These are phyloP conservation scores for Pyrocephalus nanus DNA, from an alignment of 2,797 vertebrate genomes.

Conservation along the genomic window DNA sequence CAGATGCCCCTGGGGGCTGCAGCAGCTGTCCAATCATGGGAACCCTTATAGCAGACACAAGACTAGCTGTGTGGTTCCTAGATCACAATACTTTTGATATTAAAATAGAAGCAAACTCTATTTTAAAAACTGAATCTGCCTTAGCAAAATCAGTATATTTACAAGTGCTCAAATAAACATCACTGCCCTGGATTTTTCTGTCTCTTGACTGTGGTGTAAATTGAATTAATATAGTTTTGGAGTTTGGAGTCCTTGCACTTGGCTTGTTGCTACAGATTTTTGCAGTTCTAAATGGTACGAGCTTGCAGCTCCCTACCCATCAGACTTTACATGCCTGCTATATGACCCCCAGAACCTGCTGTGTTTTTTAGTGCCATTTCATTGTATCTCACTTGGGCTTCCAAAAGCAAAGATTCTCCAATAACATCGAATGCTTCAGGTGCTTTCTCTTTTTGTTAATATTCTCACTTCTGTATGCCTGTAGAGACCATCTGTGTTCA, in stretches of 20 bases:
- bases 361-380: not conserved
- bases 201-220: not conserved
- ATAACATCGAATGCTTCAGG: fast-evolving
- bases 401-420: not conserved
- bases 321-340: not conserved
- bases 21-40: not conserved
- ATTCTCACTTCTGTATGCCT: not conserved
- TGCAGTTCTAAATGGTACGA: not conserved
- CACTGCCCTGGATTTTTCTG: not conserved
- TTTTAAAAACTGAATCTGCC: not conserved
- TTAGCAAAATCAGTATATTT: not conserved
- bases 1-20: not conserved
- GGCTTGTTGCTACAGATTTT: not conserved
- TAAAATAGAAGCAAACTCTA: not conserved
- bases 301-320: not conserved
- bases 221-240: not conserved
- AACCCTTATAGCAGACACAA: not conserved
- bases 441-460: not conserved
- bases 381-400: not conserved
- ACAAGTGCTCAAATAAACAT: not conserved
- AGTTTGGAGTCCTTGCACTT: not conserved
- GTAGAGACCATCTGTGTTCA: not conserved
- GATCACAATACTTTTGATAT: not conserved
- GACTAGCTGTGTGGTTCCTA: not conserved
- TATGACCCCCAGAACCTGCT: not conserved